Conservation (phyloP, 2,113 vertebrate genomes). For the Etia nguti region DNA sequence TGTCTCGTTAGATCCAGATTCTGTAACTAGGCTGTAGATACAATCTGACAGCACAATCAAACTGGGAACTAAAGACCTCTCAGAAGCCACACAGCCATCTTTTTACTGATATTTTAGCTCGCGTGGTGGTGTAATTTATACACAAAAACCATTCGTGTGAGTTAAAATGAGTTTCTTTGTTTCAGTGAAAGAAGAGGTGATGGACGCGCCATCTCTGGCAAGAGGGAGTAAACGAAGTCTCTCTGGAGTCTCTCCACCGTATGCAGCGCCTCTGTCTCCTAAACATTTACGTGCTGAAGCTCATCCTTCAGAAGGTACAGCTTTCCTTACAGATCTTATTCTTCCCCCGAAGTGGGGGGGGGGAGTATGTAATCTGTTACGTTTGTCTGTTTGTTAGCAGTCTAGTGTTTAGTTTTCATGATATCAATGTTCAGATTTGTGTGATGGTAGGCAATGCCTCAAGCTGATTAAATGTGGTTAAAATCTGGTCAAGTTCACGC, state of each 20-base stretch:
- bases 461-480: not conserved
- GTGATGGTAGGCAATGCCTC: not conserved
- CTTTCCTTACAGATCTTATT: not conserved
- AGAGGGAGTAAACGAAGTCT: constrained; percentile 80
- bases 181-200: constrained; percentile 82
- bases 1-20: not conserved
- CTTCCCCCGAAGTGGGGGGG: not conserved
- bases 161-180: not conserved
- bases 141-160: not conserved
- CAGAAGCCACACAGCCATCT: not conserved
- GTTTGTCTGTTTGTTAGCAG: not conserved
- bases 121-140: not conserved
- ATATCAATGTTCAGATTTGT: not conserved
- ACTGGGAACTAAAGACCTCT: not conserved
- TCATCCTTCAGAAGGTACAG: constrained; percentile 86
- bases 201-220: constrained; percentile 69
- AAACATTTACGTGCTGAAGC: constrained; percentile 80
- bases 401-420: not conserved
- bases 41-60: not conserved
- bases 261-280: constrained; percentile 81
- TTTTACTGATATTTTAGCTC: not conserved
- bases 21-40: not conserved
- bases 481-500: not conserved
- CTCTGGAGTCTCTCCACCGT: constrained; percentile 77
- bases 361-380: not conserved